Percentiles rank a stretch among this genome's conserved stretches.
Conservation (phyloP, 2,113 vertebrate species). For the Ctenomys sociabilis region DNA sequence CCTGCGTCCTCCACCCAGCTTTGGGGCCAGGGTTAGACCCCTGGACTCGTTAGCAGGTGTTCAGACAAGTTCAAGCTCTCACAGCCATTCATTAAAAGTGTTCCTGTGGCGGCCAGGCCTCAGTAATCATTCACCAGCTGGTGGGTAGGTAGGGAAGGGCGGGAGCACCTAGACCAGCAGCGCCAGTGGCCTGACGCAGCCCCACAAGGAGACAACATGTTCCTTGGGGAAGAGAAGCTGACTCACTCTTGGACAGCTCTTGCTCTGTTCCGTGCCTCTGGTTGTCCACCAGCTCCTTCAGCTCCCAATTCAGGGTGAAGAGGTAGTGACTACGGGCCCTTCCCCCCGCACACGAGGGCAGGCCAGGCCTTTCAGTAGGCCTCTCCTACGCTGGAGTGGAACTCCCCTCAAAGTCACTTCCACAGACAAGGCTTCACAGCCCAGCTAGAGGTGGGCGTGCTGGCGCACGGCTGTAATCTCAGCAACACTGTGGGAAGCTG, state of each 20-base stretch:
- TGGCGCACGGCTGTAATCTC: background rate
- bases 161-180: background rate
- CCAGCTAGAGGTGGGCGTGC: background rate
- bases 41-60: slow-evolving; percentile 85
- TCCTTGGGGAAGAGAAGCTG: background rate
- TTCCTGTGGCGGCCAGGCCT: slow-evolving; percentile 74
- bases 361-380: background rate
- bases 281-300: background rate
- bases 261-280: background rate
- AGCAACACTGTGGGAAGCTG: background rate
- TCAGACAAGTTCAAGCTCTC: slow-evolving; percentile 83
- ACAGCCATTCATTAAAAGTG: slow-evolving; percentile 85
- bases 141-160: background rate
- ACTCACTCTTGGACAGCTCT: background rate
- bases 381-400: background rate
- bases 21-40: background rate
- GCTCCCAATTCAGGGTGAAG: background rate
- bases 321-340: background rate
- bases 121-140: slow-evolving; percentile 84
- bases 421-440: background rate
- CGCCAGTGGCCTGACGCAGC: background rate
- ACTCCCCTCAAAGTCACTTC: rapidly evolving
- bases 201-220: background rate
- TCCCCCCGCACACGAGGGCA: rapidly evolving
- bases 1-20: background rate